Evolutionary conservation across 2,797 vertebrate genomes (phyloP).

Genomic region (Cichlasoma orientale): DNA sequence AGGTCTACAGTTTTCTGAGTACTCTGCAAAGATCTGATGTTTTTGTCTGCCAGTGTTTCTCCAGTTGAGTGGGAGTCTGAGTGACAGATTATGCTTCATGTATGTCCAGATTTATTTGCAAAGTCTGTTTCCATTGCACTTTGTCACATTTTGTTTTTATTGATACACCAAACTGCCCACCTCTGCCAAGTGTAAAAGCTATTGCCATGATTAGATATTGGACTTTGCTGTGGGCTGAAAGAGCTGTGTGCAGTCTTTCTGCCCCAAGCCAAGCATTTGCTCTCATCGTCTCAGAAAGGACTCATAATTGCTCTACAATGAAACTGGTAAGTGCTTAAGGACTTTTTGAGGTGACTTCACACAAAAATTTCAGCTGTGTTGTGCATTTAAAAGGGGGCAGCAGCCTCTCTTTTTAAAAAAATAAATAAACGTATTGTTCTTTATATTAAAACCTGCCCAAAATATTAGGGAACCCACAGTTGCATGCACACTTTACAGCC

Average conservation of each 20-base stretch:
- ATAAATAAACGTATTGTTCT: neutral
- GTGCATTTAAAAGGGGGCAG: neutral
- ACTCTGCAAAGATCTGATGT: neutral
- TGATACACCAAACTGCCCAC: neutral
- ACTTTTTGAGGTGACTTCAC: neutral
- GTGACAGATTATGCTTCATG: neutral
- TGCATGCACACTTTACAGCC: too few species aligned
- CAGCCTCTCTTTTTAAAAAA: neutral
- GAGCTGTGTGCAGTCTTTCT: neutral
- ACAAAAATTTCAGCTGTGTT: neutral
- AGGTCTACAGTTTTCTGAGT: neutral
- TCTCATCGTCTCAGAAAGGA: neutral
- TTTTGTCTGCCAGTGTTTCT: neutral
- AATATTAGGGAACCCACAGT: neutral
- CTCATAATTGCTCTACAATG: neutral
- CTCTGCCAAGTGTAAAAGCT: neutral
- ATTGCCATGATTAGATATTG: conserved; percentile 1
- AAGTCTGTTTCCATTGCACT: neutral
- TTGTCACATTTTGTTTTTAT: neutral
- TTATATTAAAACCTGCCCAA: neutral
- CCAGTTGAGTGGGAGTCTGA: neutral
- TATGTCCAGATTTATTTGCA: neutral
- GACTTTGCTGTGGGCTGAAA: conserved; percentile 14
- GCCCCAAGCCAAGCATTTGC: neutral
- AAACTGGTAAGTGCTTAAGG: neutral